phyloP scores from a whole-genome alignment of 2,113 vertebrate species.

The Ariopsis seemanni region DNA sequence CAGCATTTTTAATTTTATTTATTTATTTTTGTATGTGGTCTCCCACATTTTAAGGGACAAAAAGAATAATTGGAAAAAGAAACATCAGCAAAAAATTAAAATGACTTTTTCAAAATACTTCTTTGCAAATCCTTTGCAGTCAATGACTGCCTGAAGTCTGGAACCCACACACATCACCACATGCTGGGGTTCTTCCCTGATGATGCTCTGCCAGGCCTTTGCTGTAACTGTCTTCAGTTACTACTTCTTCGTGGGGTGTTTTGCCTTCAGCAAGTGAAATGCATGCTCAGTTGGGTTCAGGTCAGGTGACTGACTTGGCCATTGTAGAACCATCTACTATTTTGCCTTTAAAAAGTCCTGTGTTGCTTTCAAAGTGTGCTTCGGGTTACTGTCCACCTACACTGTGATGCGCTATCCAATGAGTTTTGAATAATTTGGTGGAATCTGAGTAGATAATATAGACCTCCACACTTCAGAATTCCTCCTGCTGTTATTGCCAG shows the following conservation, averaged over 20 bases:
- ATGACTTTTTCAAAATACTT: neutral
- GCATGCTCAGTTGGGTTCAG: neutral
- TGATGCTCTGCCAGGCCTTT: neutral
- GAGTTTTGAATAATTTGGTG: neutral
- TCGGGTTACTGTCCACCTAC: neutral
- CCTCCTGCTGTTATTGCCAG: neutral
- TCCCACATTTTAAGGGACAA: neutral
- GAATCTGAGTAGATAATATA: neutral
- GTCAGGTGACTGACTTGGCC: neutral
- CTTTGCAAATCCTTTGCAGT: neutral
- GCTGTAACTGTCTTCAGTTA: neutral
- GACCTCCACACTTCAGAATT: no score
- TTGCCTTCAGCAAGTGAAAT: neutral
- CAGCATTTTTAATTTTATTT: neutral
- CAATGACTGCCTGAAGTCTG: neutral
- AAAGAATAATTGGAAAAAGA: neutral
- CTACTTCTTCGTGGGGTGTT: neutral
- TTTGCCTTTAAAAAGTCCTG: neutral
- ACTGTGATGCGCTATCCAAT: neutral
- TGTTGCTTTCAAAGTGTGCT: neutral
- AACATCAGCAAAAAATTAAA: neutral
- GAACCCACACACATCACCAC: neutral
- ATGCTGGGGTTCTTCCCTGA: neutral
- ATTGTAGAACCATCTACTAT: neutral
- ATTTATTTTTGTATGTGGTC: neutral